Conservation (phyloP, 2,797 vertebrate species). For the Morelia viridis region DNA sequence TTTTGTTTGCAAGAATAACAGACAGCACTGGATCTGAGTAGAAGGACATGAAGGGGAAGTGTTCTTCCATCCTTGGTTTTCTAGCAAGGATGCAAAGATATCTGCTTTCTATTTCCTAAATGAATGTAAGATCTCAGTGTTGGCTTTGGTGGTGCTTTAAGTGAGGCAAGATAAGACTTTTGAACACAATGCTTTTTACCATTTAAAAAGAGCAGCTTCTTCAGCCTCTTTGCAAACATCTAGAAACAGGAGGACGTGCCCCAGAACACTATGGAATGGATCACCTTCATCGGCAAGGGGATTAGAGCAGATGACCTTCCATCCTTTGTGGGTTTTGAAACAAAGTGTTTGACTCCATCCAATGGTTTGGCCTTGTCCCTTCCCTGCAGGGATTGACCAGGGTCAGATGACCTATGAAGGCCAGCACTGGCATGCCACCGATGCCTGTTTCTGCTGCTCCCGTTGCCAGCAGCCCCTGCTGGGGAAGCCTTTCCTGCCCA, state of each 20-base stretch:
- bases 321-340: background rate
- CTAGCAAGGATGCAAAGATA: background rate
- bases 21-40: background rate
- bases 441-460: conserved; percentile 87
- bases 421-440: conserved; percentile 90
- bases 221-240: background rate
- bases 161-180: background rate
- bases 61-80: background rate
- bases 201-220: background rate
- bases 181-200: background rate
- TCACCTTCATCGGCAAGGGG: background rate
- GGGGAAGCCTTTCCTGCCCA: conserved; percentile 86
- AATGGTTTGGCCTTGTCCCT: background rate
- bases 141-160: background rate
- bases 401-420: conserved; percentile 91
- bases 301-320: background rate
- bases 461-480: conserved; percentile 81
- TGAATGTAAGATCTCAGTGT: background rate
- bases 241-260: background rate
- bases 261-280: background rate
- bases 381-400: conserved; percentile 83
- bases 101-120: background rate
- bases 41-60: background rate
- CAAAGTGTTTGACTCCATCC: background rate
- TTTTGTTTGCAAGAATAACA: background rate